Evolutionary conservation across 2,113 vertebrate species (phyloP).

Genomic region (Melanotaenia duboulayi): DNA sequence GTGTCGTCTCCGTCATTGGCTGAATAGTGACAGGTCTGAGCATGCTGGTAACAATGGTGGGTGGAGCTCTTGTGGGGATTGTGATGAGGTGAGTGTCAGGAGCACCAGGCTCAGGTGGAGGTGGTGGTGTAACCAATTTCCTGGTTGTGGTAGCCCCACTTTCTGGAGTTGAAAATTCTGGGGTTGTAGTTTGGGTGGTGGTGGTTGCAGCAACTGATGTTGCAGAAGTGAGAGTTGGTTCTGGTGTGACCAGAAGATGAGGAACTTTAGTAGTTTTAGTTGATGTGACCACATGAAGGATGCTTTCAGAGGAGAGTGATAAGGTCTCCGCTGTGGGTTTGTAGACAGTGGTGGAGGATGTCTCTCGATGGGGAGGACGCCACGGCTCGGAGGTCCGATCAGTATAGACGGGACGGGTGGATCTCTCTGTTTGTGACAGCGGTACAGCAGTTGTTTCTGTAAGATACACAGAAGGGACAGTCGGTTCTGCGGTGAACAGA

Average conservation of each 20-base stretch:
- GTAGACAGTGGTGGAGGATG: slow-evolving; percentile 39
- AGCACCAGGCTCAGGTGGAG: slow-evolving; percentile 10
- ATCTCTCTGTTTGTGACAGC: slow-evolving; percentile 32
- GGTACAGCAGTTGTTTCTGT: slow-evolving; percentile 58
- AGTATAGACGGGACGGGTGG: slow-evolving; percentile 33
- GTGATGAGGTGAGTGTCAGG: slow-evolving; percentile 48
- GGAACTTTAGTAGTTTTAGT: slow-evolving; percentile 45
- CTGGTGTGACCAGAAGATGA: slow-evolving; percentile 25
- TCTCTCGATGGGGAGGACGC: slow-evolving; percentile 45
- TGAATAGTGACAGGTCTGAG: slow-evolving; percentile 37
- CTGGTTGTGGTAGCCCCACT: slow-evolving; percentile 35
- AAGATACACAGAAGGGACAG: slow-evolving; percentile 8
- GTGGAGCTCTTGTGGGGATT: slow-evolving; percentile 27
- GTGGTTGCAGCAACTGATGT: slow-evolving; percentile 11
- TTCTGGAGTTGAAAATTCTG: slow-evolving; percentile 34
- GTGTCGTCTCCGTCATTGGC: slow-evolving; percentile 52
- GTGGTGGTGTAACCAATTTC: slow-evolving; percentile 32
- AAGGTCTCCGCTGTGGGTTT: slow-evolving; percentile 56
- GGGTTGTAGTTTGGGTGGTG: slow-evolving; percentile 44
- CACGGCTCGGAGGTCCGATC: slow-evolving; percentile 40
- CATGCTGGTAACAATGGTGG: slow-evolving; percentile 43
- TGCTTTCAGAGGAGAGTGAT: slow-evolving; percentile 35
- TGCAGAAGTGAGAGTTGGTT: slow-evolving; percentile 9
- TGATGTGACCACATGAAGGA: slow-evolving; percentile 32
- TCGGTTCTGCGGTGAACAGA: slow-evolving; percentile 43